These are phyloP conservation scores for Gallinago paraguaiae DNA, from an alignment of 2,113 vertebrate species.

Conservation along the genomic window DNA sequence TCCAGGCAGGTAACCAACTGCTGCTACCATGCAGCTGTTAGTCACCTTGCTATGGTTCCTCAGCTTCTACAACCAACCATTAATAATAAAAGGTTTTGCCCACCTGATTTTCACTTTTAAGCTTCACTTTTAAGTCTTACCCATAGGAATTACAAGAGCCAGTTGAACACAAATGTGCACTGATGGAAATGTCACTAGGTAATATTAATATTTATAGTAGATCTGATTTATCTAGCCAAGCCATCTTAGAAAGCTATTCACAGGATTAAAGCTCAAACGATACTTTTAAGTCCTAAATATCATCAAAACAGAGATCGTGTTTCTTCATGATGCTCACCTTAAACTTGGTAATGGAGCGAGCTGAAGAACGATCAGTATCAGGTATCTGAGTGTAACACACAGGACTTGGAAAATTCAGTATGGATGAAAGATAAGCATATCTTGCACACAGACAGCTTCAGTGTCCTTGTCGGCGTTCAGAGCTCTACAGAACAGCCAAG, in stretches of 20 bases:
- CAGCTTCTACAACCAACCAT: background rate
- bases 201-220: background rate
- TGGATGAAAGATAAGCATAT: background rate
- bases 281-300: background rate
- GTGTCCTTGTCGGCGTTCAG: background rate
- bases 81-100: background rate
- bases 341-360: background rate
- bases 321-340: background rate
- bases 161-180: background rate
- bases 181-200: background rate
- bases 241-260: background rate
- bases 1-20: background rate
- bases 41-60: background rate
- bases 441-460: background rate
- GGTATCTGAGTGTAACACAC: slow-evolving; percentile 8
- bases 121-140: background rate
- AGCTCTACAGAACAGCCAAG: background rate
- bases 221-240: background rate
- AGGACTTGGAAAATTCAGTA: slow-evolving; percentile 50
- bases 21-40: background rate
- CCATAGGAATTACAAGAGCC: background rate
- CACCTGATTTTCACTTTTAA: background rate
- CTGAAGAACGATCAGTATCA: background rate
- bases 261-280: background rate
- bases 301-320: background rate